Conservation (phyloP, 92 coral and sea anemone species). For the Phenganax stokvisi region DNA sequence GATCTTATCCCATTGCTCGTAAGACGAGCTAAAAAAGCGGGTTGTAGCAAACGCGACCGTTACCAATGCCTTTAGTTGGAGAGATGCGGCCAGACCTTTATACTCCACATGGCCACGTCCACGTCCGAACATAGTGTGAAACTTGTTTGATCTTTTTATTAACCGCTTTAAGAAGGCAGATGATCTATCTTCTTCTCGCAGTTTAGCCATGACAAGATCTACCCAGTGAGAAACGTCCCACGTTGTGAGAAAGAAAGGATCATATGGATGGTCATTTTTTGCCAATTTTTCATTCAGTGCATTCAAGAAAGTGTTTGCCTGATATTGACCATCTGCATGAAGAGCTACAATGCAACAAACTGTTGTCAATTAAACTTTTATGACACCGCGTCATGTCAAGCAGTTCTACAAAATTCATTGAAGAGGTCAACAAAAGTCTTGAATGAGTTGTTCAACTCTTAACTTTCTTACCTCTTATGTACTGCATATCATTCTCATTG, state of each 20-base stretch:
- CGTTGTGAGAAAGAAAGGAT: slow-evolving; percentile 11
- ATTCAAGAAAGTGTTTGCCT: slow-evolving; percentile 12
- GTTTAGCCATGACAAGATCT: slow-evolving; percentile 23
- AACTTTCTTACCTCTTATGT: slow-evolving; percentile 6
- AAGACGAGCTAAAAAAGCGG: slow-evolving; percentile 15
- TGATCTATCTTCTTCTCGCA: slow-evolving; percentile 16
- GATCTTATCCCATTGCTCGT: slow-evolving; percentile 22
- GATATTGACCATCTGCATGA: slow-evolving; percentile 27
- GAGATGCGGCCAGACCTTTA: slow-evolving; percentile 22
- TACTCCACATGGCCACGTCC: slow-evolving; percentile 33
- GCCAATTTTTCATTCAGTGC: neutral
- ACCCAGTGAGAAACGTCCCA: slow-evolving; percentile 27
- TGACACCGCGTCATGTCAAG: neutral
- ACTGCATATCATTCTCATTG: neutral
- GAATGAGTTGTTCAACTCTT: neutral
- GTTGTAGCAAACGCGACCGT: slow-evolving; percentile 27
- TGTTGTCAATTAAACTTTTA: neutral
- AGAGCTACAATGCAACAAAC: neutral
- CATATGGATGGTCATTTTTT: neutral
- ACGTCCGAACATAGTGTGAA: slow-evolving; percentile 26
- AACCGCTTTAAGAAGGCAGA: slow-evolving; percentile 17
- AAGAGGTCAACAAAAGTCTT: too few relatives aligned
- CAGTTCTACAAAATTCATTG: neutral
- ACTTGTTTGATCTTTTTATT: slow-evolving; percentile 20
- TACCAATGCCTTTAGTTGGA: slow-evolving; percentile 16